phyloP scores from a whole-genome alignment of 2,888 invertebrate species.

The Parelbella ahira region DNA sequence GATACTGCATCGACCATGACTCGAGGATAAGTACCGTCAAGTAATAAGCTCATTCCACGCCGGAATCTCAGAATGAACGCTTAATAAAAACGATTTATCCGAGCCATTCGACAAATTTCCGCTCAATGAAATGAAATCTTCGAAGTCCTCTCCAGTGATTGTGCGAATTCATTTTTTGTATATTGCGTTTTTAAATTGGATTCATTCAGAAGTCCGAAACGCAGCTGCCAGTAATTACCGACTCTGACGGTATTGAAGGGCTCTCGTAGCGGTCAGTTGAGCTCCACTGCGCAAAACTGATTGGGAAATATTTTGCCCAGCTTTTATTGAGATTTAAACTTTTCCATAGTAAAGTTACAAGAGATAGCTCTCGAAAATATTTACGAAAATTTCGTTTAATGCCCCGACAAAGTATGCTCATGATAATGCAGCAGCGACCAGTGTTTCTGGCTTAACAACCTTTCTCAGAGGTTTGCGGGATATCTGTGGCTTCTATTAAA shows the following conservation, averaged over 20 bases:
- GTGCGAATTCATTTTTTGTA: conserved; percentile 20
- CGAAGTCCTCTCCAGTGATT: conserved; percentile 13
- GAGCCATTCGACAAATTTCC: conserved; percentile 21
- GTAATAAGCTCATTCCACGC: conserved; percentile 15
- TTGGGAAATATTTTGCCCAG: too few relatives aligned
- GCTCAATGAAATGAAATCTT: conserved; percentile 19
- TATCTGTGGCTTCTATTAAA: too few relatives aligned
- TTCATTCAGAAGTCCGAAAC: conserved; percentile 20
- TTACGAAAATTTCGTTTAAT: too few relatives aligned
- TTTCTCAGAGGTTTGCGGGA: too few relatives aligned
- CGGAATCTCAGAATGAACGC: conserved; percentile 20
- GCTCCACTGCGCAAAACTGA: too few relatives aligned
- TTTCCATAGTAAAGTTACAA: too few relatives aligned
- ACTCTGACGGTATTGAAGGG: conserved; percentile 3
- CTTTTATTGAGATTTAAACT: too few relatives aligned
- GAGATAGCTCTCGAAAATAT: too few relatives aligned
- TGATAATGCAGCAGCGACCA: too few relatives aligned
- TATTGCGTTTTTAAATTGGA: conserved; percentile 22
- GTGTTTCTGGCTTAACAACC: too few relatives aligned
- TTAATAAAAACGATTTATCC: conserved; percentile 22
- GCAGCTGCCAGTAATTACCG: conserved; percentile 22
- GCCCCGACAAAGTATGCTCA: too few relatives aligned
- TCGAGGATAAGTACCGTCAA: conserved; percentile 4
- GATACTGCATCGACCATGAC: neutral
- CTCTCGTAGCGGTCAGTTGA: too few relatives aligned